Evolutionary conservation across 2,888 invertebrate genomes (phyloP).

Genomic region (Harpalus rubripes): DNA sequence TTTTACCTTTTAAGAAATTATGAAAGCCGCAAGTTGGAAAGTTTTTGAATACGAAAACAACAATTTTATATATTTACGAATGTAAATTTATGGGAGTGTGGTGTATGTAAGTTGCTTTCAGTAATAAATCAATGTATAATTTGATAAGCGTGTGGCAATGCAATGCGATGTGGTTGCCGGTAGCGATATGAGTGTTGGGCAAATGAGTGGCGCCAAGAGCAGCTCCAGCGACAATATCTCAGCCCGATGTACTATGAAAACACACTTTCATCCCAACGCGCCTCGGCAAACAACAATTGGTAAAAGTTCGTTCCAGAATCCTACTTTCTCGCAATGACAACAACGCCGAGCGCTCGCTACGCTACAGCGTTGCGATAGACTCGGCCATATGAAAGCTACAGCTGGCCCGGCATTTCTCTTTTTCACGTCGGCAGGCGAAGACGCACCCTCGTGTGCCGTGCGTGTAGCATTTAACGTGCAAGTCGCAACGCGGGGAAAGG

Average conservation of each 20-base stretch:
- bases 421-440: constrained; percentile 42
- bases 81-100: not conserved
- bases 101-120: not conserved
- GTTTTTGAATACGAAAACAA: constrained; percentile 7
- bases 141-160: constrained; percentile 1
- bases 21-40: constrained; percentile 15
- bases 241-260: constrained; percentile 45
- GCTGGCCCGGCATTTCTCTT: constrained; percentile 68
- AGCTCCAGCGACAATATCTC: constrained; percentile 48
- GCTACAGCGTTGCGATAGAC: constrained; percentile 47
- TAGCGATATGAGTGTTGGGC: constrained; percentile 24
- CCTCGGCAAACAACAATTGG: constrained; percentile 72
- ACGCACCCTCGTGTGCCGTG: constrained; percentile 16
- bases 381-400: constrained; percentile 68
- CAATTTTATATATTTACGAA: not conserved
- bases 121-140: constrained; percentile 27
- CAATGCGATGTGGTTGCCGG: constrained; percentile 1
- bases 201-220: constrained; percentile 55
- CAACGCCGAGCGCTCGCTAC: constrained; percentile 56
- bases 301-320: constrained; percentile 77
- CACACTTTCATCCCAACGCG: constrained; percentile 73
- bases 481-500: constrained; percentile 24
- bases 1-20: not conserved
- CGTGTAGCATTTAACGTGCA: not conserved
- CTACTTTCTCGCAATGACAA: constrained; percentile 76